A percentile compares a stretch with the other conserved stretches of the same genome.
phyloP scores from a whole-genome alignment of 2,888 invertebrate species.

The Cephus nigrinus region DNA sequence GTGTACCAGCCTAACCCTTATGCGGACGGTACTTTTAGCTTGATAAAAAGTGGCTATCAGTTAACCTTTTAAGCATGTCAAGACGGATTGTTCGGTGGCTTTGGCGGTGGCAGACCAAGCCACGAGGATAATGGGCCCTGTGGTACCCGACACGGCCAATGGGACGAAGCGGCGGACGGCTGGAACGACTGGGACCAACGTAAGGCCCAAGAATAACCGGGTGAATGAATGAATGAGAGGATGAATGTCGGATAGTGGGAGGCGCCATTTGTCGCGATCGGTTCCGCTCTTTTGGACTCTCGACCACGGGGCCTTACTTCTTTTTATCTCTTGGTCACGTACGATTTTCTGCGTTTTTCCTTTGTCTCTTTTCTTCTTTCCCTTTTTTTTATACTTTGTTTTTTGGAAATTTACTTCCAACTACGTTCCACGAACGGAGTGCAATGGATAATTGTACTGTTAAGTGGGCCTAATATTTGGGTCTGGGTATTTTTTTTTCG shows the following conservation, averaged over 20 bases:
- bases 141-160: conserved; percentile 1
- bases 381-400: not conserved
- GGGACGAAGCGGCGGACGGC: not conserved
- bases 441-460: not conserved
- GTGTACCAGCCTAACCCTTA: conserved; percentile 8
- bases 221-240: conserved; percentile 11
- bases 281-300: conserved; percentile 34
- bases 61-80: conserved; percentile 48
- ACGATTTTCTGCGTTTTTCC: conserved; percentile 10
- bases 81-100: conserved; percentile 36
- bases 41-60: conserved; percentile 55
- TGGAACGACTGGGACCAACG: not conserved
- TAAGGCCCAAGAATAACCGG: not conserved
- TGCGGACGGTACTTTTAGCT: conserved; percentile 23
- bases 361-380: not conserved
- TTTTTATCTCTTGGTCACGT: conserved; percentile 19
- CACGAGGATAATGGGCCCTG: conserved; percentile 22
- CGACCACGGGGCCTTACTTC: not conserved
- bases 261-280: conserved; percentile 41
- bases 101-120: conserved; percentile 28
- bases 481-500: not conserved
- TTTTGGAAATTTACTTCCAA: not conserved
- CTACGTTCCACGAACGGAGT: not conserved
- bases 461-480: not conserved
- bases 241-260: conserved; percentile 19